Evolutionary conservation across 2,888 invertebrate species (phyloP).

Genomic region (Hydraecia micacea): DNA sequence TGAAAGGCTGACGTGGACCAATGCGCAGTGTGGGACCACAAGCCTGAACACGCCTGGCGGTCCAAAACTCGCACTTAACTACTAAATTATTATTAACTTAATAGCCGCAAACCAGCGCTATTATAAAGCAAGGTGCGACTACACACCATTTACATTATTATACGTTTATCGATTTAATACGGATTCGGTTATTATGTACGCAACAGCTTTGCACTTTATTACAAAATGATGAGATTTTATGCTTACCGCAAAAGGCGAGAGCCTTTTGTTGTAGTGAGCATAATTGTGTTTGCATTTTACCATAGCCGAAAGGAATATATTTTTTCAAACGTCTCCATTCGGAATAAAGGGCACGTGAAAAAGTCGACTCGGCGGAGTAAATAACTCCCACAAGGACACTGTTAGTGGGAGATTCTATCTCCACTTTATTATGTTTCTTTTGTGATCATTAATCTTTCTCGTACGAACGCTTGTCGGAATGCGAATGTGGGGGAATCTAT

Average conservation of each 20-base stretch:
- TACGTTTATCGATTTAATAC: conserved; percentile 78
- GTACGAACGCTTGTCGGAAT: conserved; percentile 91
- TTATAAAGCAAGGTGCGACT: conserved; percentile 63
- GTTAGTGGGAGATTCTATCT: conserved; percentile 90
- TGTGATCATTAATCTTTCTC: conserved; percentile 91
- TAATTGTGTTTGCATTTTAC: conserved; percentile 60
- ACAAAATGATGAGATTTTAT: conserved; percentile 57
- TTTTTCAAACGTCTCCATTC: conserved; percentile 76
- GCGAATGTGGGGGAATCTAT: conserved; percentile 91
- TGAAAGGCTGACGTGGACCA: conserved; percentile 75
- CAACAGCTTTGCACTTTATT: conserved; percentile 67
- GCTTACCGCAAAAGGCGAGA: conserved; percentile 20
- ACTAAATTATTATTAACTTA: conserved; percentile 72
- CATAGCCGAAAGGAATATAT: conserved; percentile 61
- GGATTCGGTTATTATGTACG: conserved; percentile 72
- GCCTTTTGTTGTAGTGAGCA: conserved; percentile 44
- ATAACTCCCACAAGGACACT: conserved; percentile 90
- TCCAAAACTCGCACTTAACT: conserved; percentile 34
- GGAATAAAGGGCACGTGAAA: conserved; percentile 87
- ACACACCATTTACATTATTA: conserved; percentile 52
- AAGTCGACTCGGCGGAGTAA: conserved; percentile 87
- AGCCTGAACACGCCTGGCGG: conserved; percentile 54
- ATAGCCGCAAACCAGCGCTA: conserved; percentile 69
- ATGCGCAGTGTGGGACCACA: conserved; percentile 68
- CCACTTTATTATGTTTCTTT: conserved; percentile 90